Percentiles rank a stretch among this genome's conserved stretches.
Conservation (phyloP, 2,797 vertebrate species). For the Anguilla marmorata region DNA sequence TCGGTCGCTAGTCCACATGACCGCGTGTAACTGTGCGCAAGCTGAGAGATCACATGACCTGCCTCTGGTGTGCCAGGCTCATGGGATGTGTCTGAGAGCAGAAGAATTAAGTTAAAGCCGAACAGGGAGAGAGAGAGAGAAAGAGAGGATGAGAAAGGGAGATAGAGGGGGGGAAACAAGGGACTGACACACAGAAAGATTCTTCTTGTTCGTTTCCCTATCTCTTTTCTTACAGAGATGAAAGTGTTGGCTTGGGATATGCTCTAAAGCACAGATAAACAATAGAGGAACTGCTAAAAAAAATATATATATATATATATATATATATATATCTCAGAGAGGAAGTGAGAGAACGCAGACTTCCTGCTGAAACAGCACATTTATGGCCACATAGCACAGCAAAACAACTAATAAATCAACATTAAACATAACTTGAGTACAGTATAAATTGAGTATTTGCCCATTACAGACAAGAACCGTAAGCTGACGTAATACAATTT, state of each 20-base stretch:
- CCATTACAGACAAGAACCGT: background rate
- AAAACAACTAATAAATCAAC: background rate
- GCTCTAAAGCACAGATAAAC: background rate
- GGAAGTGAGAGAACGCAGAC: background rate
- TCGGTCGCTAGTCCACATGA: background rate
- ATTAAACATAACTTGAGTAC: background rate
- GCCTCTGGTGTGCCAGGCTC: background rate
- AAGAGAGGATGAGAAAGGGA: constrained; percentile 7
- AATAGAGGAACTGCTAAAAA: background rate
- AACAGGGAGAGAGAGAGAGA: background rate
- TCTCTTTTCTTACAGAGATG: background rate
- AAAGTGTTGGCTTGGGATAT: background rate
- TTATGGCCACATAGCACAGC: background rate
- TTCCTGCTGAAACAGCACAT: background rate
- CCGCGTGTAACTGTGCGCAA: background rate
- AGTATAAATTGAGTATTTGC: background rate
- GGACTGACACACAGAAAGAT: background rate
- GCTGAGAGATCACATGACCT: background rate
- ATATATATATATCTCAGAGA: background rate
- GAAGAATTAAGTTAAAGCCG: background rate
- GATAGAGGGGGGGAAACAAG: background rate
- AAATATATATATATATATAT: background rate
- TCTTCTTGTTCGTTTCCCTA: background rate
- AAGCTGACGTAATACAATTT: background rate
- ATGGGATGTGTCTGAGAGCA: background rate